Conservation (phyloP, 1,140 invertebrate species). For the Drosophila kohkoa region DNA sequence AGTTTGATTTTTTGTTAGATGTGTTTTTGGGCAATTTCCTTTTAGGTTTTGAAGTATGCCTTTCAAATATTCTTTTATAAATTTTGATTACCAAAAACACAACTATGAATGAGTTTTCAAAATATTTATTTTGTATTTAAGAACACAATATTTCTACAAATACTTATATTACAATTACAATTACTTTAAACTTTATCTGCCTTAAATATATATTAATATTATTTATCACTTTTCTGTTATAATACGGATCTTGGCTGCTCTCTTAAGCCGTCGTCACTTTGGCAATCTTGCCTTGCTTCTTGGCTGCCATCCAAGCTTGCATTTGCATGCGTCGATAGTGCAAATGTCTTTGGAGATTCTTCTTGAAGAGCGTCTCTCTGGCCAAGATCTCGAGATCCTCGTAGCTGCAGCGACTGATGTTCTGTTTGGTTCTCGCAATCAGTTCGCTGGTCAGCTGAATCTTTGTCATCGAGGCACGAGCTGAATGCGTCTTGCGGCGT, state of each 20-base stretch:
- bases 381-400: constrained; percentile 73
- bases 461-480: constrained; percentile 57
- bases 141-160: background rate
- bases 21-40: no score
- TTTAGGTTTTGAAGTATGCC: no score
- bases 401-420: constrained; percentile 56
- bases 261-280: background rate
- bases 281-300: constrained; percentile 36
- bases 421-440: constrained; percentile 63
- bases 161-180: background rate
- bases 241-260: background rate
- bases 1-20: no score
- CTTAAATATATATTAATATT: background rate
- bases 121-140: no score
- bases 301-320: constrained; percentile 47
- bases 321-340: constrained; percentile 64
- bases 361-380: constrained; percentile 66
- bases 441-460: constrained; percentile 68
- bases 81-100: no score
- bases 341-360: constrained; percentile 59
- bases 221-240: constrained; percentile 49
- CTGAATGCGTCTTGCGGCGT: constrained; percentile 39
- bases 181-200: background rate
- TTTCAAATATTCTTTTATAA: no score
- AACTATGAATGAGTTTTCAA: no score